Evolutionary conservation across 2,797 vertebrate species (phyloP).

Genomic region (Discoglossus pictus): DNA sequence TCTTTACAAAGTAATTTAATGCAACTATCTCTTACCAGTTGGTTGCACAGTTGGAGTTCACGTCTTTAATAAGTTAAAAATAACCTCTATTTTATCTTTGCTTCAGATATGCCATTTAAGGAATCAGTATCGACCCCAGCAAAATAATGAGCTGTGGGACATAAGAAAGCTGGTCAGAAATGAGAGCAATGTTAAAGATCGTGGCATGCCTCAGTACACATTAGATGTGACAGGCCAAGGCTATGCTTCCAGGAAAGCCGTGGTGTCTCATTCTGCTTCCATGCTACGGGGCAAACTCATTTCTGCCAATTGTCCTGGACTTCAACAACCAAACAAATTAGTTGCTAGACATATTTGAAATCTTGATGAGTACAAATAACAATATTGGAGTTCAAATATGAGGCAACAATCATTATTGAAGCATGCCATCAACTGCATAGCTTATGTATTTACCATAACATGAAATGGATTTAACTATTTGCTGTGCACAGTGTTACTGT

Average conservation of each 20-base stretch:
- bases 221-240: conserved; percentile 33
- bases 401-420: too few species aligned
- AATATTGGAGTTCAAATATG: too few species aligned
- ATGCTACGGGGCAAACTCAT: conserved; percentile 38
- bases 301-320: conserved; percentile 29
- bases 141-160: conserved; percentile 40
- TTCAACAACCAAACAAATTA: conserved; percentile 32
- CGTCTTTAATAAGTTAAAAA: conserved; percentile 4
- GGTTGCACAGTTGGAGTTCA: conserved; percentile 5
- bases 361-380: too few species aligned
- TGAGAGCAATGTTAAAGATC: conserved; percentile 21
- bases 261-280: conserved; percentile 27
- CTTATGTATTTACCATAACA: too few species aligned
- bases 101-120: conserved; percentile 23
- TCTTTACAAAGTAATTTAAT: too few species aligned
- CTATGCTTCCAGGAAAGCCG: conserved; percentile 31
- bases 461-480: too few species aligned
- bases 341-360: conserved; percentile 14
- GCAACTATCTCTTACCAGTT: neutral
- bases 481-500: too few species aligned
- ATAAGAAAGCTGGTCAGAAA: conserved; percentile 29
- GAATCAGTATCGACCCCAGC: conserved; percentile 6
- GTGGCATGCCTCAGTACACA: conserved; percentile 37
- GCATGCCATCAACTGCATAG: too few species aligned
- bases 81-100: conserved; percentile 15